Evolutionary conservation across 2,113 vertebrate species (phyloP), one percentile per base, ranked within the genome.

Genomic region (Mus pahari): DNA sequence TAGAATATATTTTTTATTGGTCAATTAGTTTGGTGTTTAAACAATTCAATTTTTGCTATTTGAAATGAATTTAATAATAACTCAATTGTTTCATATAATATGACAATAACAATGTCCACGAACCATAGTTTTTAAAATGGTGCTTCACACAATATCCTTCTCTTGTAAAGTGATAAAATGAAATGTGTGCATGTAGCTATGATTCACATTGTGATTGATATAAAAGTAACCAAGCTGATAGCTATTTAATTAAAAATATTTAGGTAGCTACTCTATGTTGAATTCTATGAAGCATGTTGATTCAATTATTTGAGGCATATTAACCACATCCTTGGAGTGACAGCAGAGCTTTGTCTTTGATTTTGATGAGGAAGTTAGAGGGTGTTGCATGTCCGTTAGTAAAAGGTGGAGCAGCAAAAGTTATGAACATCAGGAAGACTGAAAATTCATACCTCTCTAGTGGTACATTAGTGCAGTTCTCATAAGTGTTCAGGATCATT

Each of bases 61-160:
- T 93, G 60, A 92, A 89, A 53, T 81, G 7, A 77, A 96, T 87
- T 82, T 94, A 75, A 94, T 53, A 13, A 50, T 95, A 33, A 91
- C 68, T 45, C 31, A 68, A 14, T 5, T 68, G 66, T 68, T 68
- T 70, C 91, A 14, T 26, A 62, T 74, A 36, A 90, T 22, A 68
- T 17, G 42, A 0, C n/a, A 39, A 68, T n/a, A 4, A 79, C 24
- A 73, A 88, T 66, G n/a, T 11, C 45, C 79, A 20, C 53, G 5
- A 66, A 17, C 7, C 75, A 24, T 73, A 17, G 39, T 84, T 22
- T 6, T 91, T 42, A 48, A 70, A 33, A 58, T 55, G 5, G 7
- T 8, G 71, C 78, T 48, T 84, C 89, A 92, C 26, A 50, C 10
- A 10, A 28, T 31, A 90, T 20, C 53, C 33, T 82, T 36, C 39